These are phyloP conservation scores for Xanthia togata DNA, from an alignment of 2,888 invertebrate genomes.

Conservation along the genomic window DNA sequence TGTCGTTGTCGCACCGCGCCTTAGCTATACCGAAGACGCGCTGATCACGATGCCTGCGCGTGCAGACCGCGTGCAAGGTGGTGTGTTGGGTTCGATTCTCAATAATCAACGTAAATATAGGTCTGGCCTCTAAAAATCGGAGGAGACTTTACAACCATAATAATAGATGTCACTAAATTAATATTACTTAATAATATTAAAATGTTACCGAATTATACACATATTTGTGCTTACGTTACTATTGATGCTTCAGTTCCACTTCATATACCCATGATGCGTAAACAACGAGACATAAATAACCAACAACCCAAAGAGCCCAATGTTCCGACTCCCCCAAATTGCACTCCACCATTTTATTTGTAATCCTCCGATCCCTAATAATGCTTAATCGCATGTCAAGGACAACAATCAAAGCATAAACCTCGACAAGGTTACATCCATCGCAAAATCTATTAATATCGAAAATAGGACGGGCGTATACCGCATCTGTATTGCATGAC, in stretches of 20 bases:
- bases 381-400: slow-evolving; percentile 42
- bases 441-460: slow-evolving; percentile 57
- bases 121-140: not conserved
- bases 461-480: slow-evolving; percentile 49
- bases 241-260: not conserved
- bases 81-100: no score
- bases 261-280: not conserved
- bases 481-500: slow-evolving; percentile 64
- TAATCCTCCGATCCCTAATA: slow-evolving; percentile 11
- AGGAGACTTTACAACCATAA: not conserved
- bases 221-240: not conserved
- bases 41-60: no score
- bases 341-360: slow-evolving; percentile 8
- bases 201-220: slow-evolving; percentile 1
- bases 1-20: no score
- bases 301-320: not conserved
- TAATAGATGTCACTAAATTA: no score
- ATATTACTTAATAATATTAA: no score
- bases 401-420: slow-evolving; percentile 32
- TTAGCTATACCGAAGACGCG: no score
- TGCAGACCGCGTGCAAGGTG: no score
- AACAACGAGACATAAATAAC: not conserved
- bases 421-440: slow-evolving; percentile 24
- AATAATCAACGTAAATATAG: not conserved
- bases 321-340: slow-evolving; percentile 6